phyloP scores from a whole-genome alignment of 2,797 vertebrate genomes.

The Mionectes olivaceus region DNA sequence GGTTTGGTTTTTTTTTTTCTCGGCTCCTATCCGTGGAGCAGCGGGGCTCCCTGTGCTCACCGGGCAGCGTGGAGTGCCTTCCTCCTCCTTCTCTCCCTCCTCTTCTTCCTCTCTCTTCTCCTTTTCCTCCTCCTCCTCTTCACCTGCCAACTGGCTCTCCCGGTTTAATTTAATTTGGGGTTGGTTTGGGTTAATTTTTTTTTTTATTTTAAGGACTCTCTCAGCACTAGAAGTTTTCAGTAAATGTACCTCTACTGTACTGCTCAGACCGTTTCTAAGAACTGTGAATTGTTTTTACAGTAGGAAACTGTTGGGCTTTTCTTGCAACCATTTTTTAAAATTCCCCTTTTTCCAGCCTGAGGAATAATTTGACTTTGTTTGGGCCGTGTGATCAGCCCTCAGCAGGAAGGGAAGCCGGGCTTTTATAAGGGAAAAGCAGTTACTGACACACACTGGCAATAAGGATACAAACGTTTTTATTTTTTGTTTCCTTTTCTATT shows the following conservation, averaged over 20 bases:
- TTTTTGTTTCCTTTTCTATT: conserved; percentile 51
- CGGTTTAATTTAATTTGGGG: conserved; percentile 49
- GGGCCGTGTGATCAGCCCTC: background rate
- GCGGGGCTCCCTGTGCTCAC: background rate
- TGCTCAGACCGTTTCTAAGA: conserved; percentile 32
- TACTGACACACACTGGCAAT: conserved; percentile 60
- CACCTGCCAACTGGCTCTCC: background rate
- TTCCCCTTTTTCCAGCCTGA: conserved; percentile 4
- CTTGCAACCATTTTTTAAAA: background rate
- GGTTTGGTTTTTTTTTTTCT: background rate
- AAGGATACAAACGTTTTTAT: background rate
- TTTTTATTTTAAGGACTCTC: background rate
- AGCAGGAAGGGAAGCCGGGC: background rate
- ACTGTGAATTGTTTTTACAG: background rate
- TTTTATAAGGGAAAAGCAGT: conserved; percentile 36
- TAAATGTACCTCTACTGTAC: conserved; percentile 63
- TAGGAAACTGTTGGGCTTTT: background rate
- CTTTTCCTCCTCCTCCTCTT: background rate
- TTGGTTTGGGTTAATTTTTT: background rate
- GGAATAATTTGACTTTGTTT: background rate
- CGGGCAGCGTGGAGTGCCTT: accelerated
- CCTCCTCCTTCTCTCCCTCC: background rate
- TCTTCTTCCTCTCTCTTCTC: background rate
- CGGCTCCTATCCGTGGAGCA: background rate
- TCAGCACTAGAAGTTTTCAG: conserved; percentile 48